Conservation (phyloP, 2,888 invertebrate species). For the Griposia aprilina region DNA sequence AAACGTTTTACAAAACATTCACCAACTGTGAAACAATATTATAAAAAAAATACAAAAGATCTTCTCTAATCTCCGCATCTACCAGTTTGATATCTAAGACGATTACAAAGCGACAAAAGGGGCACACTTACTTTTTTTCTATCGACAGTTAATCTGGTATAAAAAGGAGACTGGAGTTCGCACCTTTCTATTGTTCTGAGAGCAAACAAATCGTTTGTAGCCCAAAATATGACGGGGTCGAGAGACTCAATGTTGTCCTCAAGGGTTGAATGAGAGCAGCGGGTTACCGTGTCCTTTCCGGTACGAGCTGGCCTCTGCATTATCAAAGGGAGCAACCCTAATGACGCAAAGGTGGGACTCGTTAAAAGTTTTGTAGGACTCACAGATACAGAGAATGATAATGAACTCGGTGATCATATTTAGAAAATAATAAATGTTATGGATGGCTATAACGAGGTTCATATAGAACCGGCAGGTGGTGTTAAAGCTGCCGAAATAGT, state of each 20-base stretch:
- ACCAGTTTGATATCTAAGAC: slow-evolving; percentile 86
- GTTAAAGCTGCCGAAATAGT: slow-evolving; percentile 52
- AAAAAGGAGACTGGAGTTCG: slow-evolving; percentile 77
- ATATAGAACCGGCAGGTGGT: slow-evolving; percentile 51
- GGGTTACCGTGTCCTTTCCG: slow-evolving; percentile 88
- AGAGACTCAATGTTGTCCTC: slow-evolving; percentile 83
- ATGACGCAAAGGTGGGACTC: slow-evolving; percentile 79
- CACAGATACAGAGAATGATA: slow-evolving; percentile 51
- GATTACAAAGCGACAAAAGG: slow-evolving; percentile 84
- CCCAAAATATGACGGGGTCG: slow-evolving; percentile 84
- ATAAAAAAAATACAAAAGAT: slow-evolving; percentile 81
- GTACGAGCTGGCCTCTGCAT: slow-evolving; percentile 79
- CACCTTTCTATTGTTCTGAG: slow-evolving; percentile 89
- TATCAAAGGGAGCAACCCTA: slow-evolving; percentile 82
- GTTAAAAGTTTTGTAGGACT: slow-evolving; percentile 73
- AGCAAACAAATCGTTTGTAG: slow-evolving; percentile 90
- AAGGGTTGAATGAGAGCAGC: slow-evolving; percentile 87
- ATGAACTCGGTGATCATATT: slow-evolving; percentile 48
- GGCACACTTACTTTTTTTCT: slow-evolving; percentile 84
- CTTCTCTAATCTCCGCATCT: slow-evolving; percentile 82
- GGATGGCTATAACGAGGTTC: slow-evolving; percentile 23
- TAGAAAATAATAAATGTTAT: slow-evolving; percentile 40
- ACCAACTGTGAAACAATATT: slow-evolving; percentile 77
- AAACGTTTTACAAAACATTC: slow-evolving; percentile 83
- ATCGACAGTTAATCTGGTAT: slow-evolving; percentile 84